Base-by-base conservation (phyloP, 2,888 invertebrate genomes). In the Eupsilia transversa region DNA sequence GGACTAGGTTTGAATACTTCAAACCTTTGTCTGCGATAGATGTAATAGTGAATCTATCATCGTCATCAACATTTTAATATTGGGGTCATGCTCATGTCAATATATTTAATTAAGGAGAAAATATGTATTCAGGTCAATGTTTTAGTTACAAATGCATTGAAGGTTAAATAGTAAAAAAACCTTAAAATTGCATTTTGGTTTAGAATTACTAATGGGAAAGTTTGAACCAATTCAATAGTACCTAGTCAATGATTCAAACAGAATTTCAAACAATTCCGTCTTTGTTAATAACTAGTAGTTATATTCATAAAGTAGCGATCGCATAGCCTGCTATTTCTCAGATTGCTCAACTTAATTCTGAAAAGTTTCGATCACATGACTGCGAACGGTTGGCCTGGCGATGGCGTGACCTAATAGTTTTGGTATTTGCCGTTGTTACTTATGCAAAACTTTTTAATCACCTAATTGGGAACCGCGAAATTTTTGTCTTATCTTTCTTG, bases 311-410 rank as follows among this genome's bases (percentile, higher is more conserved):
- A 76, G 67, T 72, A 76, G 72, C 5, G 60, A 72, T 85, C 68
- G 68, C 61, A 68, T 67, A 72, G 57, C 64, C 69, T 41, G 71
- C 43, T 69, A 76, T 83, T 84, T 84, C 82, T 77, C 33, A 72
- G 68, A 74, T 86, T 86, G 81, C 83, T 75, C 83, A 86, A 86
- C 64, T 70, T 79, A 65, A 66, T 84, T 86, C 85, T 74, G 30
- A 77, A 81, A 83, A 86, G 72, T 74, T 81, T 67, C 59, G 76
- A 83, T 86, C 80, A 86, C 76, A 86, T 83, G 82, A 83, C 80
- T 76, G 41, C 41, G 35, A 77, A 65, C 68, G n/a, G 68, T 75
- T 73, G 86, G 61, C 64, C 66, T 67, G 74, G 70, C 72, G 65
- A 64, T 67, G 74, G 70, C 72, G 65, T 84, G 81, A 80, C 81